Evolutionary conservation across 1,140 invertebrate species (phyloP).

Genomic region (Psilanteris sp.): DNA sequence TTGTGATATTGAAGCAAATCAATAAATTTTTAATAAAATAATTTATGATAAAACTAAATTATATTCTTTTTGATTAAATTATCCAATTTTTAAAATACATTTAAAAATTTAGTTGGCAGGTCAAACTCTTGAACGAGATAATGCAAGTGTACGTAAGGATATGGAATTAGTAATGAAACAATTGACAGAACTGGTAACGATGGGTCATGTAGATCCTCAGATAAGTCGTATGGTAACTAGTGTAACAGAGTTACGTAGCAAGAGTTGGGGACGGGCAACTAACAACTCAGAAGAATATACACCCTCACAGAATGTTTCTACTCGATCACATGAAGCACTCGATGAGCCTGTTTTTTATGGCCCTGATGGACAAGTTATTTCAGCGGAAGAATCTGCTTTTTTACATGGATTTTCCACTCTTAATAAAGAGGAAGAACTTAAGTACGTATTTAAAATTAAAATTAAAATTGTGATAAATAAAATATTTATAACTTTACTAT

Average conservation of each 20-base stretch:
- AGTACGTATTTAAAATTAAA: too few species aligned
- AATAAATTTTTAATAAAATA: too few species aligned
- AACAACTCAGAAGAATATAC: too few species aligned
- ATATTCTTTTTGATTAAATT: too few species aligned
- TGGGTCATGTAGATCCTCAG: slow-evolving; percentile 70
- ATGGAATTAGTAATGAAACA: slow-evolving; percentile 77
- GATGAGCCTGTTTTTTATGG: slow-evolving; percentile 76
- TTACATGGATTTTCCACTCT: slow-evolving; percentile 66
- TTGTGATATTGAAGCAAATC: too few species aligned
- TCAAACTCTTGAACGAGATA: slow-evolving; percentile 74
- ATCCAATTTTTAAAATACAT: too few species aligned
- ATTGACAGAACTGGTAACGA: slow-evolving; percentile 72
- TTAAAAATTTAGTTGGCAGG: slow-evolving; percentile 74
- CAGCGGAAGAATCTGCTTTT: slow-evolving; percentile 76
- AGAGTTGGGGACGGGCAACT: slow-evolving; percentile 75
- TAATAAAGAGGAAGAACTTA: slow-evolving; percentile 53
- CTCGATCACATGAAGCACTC: slow-evolving; percentile 43
- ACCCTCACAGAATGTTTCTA: slow-evolving; percentile 38
- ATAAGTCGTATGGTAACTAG: slow-evolving; percentile 75
- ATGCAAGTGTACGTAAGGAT: slow-evolving; percentile 68
- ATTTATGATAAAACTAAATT: too few species aligned
- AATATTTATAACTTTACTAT: too few species aligned
- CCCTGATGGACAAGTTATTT: slow-evolving; percentile 75
- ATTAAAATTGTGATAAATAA: too few species aligned
- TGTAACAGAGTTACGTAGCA: slow-evolving; percentile 72